A percentile compares a stretch with the other conserved stretches of the same genome.
Conservation (phyloP, 2,113 vertebrate species). For the Octodon degus region DNA sequence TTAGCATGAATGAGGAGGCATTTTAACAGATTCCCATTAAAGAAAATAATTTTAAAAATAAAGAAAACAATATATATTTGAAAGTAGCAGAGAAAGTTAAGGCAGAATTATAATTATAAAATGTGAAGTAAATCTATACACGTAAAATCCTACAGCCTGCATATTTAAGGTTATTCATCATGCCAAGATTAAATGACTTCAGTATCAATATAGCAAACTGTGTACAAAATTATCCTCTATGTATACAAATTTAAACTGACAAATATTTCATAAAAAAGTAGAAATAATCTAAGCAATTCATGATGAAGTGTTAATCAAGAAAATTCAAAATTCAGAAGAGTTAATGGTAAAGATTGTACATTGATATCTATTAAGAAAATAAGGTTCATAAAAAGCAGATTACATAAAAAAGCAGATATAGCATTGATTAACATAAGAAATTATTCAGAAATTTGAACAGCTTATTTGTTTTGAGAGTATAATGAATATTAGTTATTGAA, state of each 20-base stretch:
- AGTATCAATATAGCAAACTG: background rate
- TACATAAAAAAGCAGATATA: background rate
- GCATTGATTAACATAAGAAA: background rate
- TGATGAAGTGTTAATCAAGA: background rate
- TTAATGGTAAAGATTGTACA: background rate
- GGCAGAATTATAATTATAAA: background rate
- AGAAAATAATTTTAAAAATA: background rate
- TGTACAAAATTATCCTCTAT: background rate
- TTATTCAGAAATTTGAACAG: background rate
- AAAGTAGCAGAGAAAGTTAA: background rate
- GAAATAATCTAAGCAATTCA: background rate
- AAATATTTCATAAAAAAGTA: background rate
- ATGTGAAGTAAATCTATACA: background rate
- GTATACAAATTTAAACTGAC: background rate
- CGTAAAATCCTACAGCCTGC: background rate
- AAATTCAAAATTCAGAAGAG: background rate
- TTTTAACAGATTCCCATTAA: background rate
- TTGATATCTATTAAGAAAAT: background rate
- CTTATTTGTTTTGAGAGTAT: background rate
- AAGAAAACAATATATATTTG: background rate
- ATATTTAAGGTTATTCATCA: background rate
- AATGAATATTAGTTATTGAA: background rate
- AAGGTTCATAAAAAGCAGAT: background rate
- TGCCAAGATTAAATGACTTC: background rate
- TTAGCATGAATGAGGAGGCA: background rate